Conservation (phyloP, 2,888 invertebrate genomes). For the Agelastica alni region DNA sequence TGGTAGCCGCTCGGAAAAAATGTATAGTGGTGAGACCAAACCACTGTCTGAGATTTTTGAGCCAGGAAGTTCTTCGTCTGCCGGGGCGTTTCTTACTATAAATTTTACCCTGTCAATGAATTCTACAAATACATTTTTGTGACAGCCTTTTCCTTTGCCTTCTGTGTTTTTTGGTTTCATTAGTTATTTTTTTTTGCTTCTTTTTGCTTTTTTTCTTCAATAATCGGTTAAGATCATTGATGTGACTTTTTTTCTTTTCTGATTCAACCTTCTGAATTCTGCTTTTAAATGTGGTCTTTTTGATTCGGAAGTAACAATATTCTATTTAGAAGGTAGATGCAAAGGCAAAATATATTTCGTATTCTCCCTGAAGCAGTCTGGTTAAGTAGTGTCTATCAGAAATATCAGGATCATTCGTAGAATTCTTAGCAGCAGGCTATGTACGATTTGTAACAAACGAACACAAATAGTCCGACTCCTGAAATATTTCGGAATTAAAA, state of each 20-base stretch:
- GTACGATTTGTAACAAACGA: too few relatives aligned
- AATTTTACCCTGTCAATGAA: too few relatives aligned
- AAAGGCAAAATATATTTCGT: too few relatives aligned
- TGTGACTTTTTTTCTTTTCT: background rate
- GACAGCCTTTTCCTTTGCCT: background rate
- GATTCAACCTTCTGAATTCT: background rate
- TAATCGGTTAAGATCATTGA: conserved; percentile 2
- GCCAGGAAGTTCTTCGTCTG: too few relatives aligned
- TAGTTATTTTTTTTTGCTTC: background rate
- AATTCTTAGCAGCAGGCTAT: background rate
- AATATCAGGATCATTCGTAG: background rate
- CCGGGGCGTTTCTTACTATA: too few relatives aligned
- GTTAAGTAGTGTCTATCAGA: background rate
- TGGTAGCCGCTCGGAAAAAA: too few relatives aligned
- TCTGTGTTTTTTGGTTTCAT: background rate
- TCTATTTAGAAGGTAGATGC: background rate
- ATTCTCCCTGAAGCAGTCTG: too few relatives aligned
- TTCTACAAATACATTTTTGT: too few relatives aligned
- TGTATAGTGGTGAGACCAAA: too few relatives aligned
- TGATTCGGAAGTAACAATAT: background rate
- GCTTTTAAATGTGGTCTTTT: background rate
- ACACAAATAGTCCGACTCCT: background rate
- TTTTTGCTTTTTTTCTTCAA: conserved; percentile 3
- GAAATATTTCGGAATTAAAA: background rate
- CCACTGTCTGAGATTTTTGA: too few relatives aligned